Evolutionary conservation across 2,797 vertebrate species (phyloP).

Genomic region (Atherinosoma microstoma): DNA sequence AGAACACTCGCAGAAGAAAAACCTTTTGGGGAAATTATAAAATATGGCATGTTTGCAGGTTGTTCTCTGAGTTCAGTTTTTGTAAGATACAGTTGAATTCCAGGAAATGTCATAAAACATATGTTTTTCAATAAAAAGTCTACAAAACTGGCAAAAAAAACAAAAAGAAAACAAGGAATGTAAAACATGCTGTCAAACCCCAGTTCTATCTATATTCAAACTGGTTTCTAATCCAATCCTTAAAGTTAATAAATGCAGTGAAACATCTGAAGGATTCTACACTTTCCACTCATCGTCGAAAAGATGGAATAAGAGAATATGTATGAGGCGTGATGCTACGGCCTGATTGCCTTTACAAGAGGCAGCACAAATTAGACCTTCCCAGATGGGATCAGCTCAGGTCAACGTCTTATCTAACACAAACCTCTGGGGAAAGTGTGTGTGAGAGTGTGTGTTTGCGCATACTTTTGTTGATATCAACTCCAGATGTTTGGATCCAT

Average conservation of each 20-base stretch:
- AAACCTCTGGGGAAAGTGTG: background rate
- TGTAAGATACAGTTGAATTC: background rate
- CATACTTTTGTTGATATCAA: slow-evolving; percentile 9
- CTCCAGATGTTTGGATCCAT: slow-evolving; percentile 36
- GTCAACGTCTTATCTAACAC: slow-evolving; percentile 21
- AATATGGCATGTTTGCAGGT: background rate
- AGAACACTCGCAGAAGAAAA: background rate
- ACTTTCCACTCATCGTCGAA: slow-evolving; percentile 20
- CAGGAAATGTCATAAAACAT: no score
- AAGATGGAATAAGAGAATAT: slow-evolving; percentile 10
- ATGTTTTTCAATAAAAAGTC: no score
- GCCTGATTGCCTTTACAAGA: slow-evolving; percentile 6
- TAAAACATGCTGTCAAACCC: no score
- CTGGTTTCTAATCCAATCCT: background rate
- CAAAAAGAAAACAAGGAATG: no score
- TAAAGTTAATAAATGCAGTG: slow-evolving; percentile 12
- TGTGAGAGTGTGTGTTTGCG: background rate
- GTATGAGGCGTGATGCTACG: background rate
- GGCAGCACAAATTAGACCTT: background rate
- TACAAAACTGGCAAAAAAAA: no score
- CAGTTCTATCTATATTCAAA: no score
- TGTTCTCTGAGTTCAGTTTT: background rate
- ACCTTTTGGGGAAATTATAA: no score
- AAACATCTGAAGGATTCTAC: slow-evolving; percentile 2
- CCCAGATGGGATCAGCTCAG: background rate